A percentile compares a stretch with the other conserved stretches of the same genome.
phyloP scores from a whole-genome alignment of 2,888 invertebrate species.

The Pterobdella sp. region DNA sequence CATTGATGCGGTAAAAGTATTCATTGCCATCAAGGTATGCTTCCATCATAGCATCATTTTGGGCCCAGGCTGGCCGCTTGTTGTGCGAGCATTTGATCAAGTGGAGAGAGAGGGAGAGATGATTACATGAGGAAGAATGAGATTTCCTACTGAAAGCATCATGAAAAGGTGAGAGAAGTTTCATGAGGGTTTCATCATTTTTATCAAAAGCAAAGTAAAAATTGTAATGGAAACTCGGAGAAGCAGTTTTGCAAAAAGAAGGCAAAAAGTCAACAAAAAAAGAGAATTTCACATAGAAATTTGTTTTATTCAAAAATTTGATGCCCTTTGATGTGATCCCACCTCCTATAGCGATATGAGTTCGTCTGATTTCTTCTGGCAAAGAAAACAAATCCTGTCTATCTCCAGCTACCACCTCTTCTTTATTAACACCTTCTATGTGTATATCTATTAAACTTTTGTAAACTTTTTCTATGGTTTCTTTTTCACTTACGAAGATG shows the following conservation, averaged over 20 bases:
- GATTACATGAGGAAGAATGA: constrained; percentile 21
- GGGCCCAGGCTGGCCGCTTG: constrained; percentile 38
- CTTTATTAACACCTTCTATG: background rate
- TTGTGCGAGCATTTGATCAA: constrained; percentile 35
- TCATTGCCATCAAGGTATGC: constrained; percentile 36
- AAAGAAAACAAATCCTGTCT: background rate
- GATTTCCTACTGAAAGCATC: constrained; percentile 18
- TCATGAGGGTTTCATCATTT: constrained; percentile 32
- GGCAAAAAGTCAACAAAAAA: constrained; percentile 35
- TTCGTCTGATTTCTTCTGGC: background rate
- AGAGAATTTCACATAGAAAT: constrained; percentile 27
- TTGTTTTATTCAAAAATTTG: constrained; percentile 1
- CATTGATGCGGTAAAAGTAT: constrained; percentile 38
- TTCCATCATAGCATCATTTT: constrained; percentile 40
- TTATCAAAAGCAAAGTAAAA: constrained; percentile 37
- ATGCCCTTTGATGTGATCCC: constrained; percentile 33
- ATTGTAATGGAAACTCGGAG: constrained; percentile 31
- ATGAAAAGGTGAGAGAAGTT: constrained; percentile 17
- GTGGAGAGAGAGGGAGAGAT: constrained; percentile 26
- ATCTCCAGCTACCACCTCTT: background rate
- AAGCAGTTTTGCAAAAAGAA: constrained; percentile 36
- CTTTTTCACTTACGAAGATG: background rate
- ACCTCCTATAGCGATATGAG: constrained; percentile 33
- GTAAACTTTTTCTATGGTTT: background rate
- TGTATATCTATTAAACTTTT: background rate